phyloP scores from a whole-genome alignment of 1,140 invertebrate species.

The Pseudachorutes palmiensis region DNA sequence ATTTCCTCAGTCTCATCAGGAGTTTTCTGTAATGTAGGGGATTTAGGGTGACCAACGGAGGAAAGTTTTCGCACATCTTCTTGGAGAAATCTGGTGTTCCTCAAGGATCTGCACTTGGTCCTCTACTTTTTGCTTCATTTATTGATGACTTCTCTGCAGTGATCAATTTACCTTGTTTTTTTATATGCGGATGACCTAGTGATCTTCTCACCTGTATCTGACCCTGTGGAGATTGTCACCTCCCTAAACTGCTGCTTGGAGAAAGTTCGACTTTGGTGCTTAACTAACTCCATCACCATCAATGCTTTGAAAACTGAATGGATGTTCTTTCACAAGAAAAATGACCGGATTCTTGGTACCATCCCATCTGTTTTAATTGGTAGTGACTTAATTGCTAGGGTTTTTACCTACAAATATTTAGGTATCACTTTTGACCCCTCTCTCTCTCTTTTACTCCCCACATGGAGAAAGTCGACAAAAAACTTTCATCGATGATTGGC shows the following conservation, averaged over 20 bases:
- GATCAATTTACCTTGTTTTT: constrained; percentile 14
- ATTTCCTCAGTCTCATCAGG: not conserved
- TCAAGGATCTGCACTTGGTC: constrained; percentile 39
- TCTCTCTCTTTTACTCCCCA: not conserved
- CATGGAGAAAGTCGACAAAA: not conserved
- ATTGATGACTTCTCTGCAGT: constrained; percentile 33
- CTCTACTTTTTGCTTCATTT: constrained; percentile 36
- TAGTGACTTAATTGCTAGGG: not conserved
- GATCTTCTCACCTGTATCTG: not conserved
- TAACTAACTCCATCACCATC: not conserved
- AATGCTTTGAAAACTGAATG: constrained; percentile 3
- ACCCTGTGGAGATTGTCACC: not conserved
- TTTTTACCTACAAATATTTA: not conserved
- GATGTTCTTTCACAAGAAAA: not conserved
- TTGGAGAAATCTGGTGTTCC: constrained; percentile 18
- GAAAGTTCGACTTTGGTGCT: not conserved
- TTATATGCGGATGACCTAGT: constrained; percentile 40
- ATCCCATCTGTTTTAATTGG: too few relatives aligned
- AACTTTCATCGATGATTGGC: not conserved
- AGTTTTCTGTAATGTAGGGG: not conserved
- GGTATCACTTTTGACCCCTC: not conserved
- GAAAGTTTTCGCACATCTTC: not conserved
- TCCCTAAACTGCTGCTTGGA: not conserved
- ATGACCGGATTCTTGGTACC: not conserved
- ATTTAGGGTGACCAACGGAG: not conserved